Base-by-base conservation (phyloP, 2,797 vertebrate genomes). In the Rhinichthys osculus region DNA sequence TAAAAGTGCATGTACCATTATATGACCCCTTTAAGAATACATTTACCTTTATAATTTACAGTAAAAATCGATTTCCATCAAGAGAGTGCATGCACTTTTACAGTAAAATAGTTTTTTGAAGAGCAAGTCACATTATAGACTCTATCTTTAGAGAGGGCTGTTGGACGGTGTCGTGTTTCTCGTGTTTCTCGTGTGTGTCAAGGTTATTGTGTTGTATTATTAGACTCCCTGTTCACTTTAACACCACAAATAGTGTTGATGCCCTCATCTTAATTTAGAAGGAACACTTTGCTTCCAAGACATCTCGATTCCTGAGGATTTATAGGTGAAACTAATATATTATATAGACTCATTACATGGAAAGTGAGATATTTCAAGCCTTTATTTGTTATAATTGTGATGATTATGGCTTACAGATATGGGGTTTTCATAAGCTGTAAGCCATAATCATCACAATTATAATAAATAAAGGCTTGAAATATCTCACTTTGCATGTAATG, bases 151-250 rank as follows among this genome's bases (percentile, higher is more conserved):
- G n/a, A 64, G 27, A 64, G 57, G 35, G 23, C 76, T 62, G 40
- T 13, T 27, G 54, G 35, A 0, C 47, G 72, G 82, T 78, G 73
- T 84, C 73, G 86, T 84, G 85, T 83, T 64, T 35, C 77, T 84
- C 73, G 86, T 84, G 85, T 83, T 64, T 35, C 77, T 84, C 69
- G 69, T 81, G 85, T 50, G 33, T 67, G 71, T 54, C 86, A 90
- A 27, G 88, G 87, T 86, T 89, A 85, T 86, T 90, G 86, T 91
- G 76, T 52, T 82, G 78, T 93, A 92, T 91, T 92, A 91, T 91
- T 93, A 93, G 91, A 91, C 35, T 64, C 62, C 14, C 79, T 40
- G 77, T 76, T 86, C 50, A 52, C 72, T 71, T 86, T 52, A 57
- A 78, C 82, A 44, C 33, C 73, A 54, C 73, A 84, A 42, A 77